A percentile compares a stretch with the other conserved stretches of the same genome.
These are phyloP conservation scores for Eremobia ochroleuca DNA, from an alignment of 2,888 invertebrate species.

Conservation along the genomic window DNA sequence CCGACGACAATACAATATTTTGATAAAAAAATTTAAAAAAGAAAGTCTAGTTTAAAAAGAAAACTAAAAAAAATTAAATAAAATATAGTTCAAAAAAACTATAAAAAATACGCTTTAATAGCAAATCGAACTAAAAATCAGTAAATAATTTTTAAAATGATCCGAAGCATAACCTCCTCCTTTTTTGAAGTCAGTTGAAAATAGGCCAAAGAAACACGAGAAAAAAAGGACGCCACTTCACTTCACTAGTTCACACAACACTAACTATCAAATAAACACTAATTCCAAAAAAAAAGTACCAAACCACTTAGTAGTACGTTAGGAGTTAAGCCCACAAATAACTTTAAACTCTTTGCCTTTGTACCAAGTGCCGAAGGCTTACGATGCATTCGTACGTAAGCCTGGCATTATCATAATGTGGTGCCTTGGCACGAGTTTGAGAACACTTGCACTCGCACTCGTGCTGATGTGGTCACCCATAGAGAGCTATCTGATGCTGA, in stretches of 20 bases:
- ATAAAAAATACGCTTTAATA: no score
- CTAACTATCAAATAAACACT: constrained; percentile 1
- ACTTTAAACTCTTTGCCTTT: constrained; percentile 15
- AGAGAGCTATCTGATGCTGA: constrained; percentile 5
- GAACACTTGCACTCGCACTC: background rate
- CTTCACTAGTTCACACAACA: background rate
- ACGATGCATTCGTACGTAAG: constrained; percentile 28
- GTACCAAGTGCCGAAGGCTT: constrained; percentile 20
- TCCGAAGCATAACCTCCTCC: no score
- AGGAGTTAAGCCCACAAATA: constrained; percentile 15
- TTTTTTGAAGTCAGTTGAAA: background rate
- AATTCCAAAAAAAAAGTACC: constrained; percentile 21
- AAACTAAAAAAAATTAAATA: no score
- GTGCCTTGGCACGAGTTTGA: constrained; percentile 9
- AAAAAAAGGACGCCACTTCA: background rate
- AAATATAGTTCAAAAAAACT: no score
- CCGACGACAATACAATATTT: no score
- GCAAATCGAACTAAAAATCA: no score
- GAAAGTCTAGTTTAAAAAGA: no score
- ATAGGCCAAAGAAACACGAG: background rate
- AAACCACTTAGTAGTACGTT: background rate
- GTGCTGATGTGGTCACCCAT: constrained; percentile 10
- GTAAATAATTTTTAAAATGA: no score
- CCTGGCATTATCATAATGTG: constrained; percentile 45
- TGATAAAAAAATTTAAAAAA: no score